These are phyloP conservation scores for Crossocerus cetratus DNA, from an alignment of 2,888 invertebrate genomes.

Conservation along the genomic window DNA sequence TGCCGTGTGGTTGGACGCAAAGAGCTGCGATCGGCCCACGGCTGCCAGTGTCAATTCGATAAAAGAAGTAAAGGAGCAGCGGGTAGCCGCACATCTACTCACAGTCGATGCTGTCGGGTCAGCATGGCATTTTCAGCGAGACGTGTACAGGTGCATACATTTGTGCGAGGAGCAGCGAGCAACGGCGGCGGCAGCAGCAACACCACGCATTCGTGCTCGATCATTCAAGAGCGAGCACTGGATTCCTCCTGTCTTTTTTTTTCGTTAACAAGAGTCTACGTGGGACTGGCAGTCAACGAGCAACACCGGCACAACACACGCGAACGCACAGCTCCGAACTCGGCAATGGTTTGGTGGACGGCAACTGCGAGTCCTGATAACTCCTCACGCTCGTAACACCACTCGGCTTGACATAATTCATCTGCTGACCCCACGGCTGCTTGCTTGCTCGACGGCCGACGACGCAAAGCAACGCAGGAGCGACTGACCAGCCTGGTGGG, in stretches of 20 bases:
- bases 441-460: conserved; percentile 34
- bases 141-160: conserved; percentile 51
- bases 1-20: too few relatives aligned
- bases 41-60: neutral
- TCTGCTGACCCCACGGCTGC: conserved; percentile 58
- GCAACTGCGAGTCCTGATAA: conserved; percentile 26
- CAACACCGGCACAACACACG: conserved; percentile 24
- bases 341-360: conserved; percentile 26
- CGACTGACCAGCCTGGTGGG: conserved; percentile 43
- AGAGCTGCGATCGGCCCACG: too few relatives aligned
- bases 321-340: conserved; percentile 29
- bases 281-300: conserved; percentile 3
- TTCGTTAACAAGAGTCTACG: conserved; percentile 20
- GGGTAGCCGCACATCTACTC: conserved; percentile 38
- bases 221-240: conserved; percentile 37
- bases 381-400: conserved; percentile 53
- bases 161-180: conserved; percentile 35
- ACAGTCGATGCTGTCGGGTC: conserved; percentile 57
- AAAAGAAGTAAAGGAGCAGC: neutral
- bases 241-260: neutral
- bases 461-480: conserved; percentile 53
- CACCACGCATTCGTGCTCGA: conserved; percentile 34
- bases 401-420: conserved; percentile 63
- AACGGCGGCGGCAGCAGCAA: conserved; percentile 3
- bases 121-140: conserved; percentile 50